Evolutionary conservation across 2,888 invertebrate genomes (phyloP).

Genomic region (Sisyra terminalis): DNA sequence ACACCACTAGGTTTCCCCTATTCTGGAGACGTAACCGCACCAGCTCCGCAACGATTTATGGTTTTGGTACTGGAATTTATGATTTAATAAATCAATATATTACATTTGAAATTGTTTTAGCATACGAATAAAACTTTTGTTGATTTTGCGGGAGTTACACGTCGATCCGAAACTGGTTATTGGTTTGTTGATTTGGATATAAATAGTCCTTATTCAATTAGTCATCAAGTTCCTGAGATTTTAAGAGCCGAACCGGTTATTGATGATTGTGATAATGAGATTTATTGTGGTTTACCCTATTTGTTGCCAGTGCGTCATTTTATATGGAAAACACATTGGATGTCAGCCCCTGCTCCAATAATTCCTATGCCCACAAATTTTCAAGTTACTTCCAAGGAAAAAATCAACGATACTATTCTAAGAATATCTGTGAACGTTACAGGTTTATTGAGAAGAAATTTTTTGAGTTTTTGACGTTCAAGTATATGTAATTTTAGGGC

Average conservation of each 20-base stretch:
- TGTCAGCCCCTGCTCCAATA: slow-evolving; percentile 34
- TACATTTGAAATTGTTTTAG: slow-evolving; percentile 23
- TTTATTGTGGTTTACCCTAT: slow-evolving; percentile 69
- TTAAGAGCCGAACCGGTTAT: slow-evolving; percentile 26
- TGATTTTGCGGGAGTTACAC: slow-evolving; percentile 29
- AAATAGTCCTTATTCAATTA: slow-evolving; percentile 46
- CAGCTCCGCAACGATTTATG: slow-evolving; percentile 60
- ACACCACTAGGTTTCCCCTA: slow-evolving; percentile 64
- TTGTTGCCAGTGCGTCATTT: slow-evolving; percentile 55
- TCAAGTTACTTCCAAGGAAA: slow-evolving; percentile 26
- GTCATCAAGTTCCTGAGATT: slow-evolving; percentile 35
- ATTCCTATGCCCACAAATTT: slow-evolving; percentile 31
- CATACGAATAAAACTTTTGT: slow-evolving; percentile 45
- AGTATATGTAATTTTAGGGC: slow-evolving; percentile 29
- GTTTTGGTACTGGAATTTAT: slow-evolving; percentile 45
- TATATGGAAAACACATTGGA: slow-evolving; percentile 45
- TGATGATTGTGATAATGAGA: slow-evolving; percentile 39
- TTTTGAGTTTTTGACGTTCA: background rate
- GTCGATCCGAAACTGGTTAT: slow-evolving; percentile 36
- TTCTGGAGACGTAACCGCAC: slow-evolving; percentile 38
- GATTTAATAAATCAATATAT: slow-evolving; percentile 1
- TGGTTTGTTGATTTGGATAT: slow-evolving; percentile 64
- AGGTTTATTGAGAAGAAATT: slow-evolving; percentile 21
- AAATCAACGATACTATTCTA: slow-evolving; percentile 21
- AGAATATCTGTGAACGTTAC: slow-evolving; percentile 31